Percentiles rank a stretch among this genome's conserved stretches.
Evolutionary conservation across 1,140 invertebrate genomes (phyloP).

Genomic region (Hirudo medicinalis): DNA sequence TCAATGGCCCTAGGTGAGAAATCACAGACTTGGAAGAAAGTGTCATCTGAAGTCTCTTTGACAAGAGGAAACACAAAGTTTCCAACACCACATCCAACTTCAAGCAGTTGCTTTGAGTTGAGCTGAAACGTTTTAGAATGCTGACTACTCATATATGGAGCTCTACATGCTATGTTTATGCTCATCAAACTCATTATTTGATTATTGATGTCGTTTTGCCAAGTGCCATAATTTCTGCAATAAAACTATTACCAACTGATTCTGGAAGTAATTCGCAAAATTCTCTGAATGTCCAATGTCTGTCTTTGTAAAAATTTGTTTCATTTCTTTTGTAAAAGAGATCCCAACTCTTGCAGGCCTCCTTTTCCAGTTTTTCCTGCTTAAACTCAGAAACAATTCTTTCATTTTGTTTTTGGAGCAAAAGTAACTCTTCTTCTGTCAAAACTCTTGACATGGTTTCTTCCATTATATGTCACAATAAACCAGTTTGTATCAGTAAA

Average conservation of each 20-base stretch:
- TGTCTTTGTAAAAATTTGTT: slow-evolving; percentile 78
- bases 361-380: slow-evolving; percentile 64
- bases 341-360: slow-evolving; percentile 90
- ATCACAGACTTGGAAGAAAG: slow-evolving; percentile 80
- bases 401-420: slow-evolving; percentile 28
- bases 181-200: not conserved
- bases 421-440: slow-evolving; percentile 28
- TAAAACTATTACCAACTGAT: not conserved
- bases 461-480: too few species aligned
- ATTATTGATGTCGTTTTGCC: not conserved
- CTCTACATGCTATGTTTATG: not conserved
- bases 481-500: too few species aligned
- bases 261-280: slow-evolving; percentile 60
- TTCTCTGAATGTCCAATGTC: slow-evolving; percentile 90
- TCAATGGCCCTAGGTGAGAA: slow-evolving; percentile 78
- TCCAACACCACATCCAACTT: slow-evolving; percentile 92
- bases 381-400: slow-evolving; percentile 55
- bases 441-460: slow-evolving; percentile 16
- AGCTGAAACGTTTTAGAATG: slow-evolving; percentile 13
- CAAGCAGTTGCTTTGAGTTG: slow-evolving; percentile 43
- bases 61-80: slow-evolving; percentile 88
- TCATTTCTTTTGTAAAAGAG: slow-evolving; percentile 79
- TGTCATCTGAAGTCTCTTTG: slow-evolving; percentile 51
- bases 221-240: not conserved
- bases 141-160: not conserved